Conservation (phyloP, 2,113 vertebrate species). For the Chaetorhynchus papuensis region DNA sequence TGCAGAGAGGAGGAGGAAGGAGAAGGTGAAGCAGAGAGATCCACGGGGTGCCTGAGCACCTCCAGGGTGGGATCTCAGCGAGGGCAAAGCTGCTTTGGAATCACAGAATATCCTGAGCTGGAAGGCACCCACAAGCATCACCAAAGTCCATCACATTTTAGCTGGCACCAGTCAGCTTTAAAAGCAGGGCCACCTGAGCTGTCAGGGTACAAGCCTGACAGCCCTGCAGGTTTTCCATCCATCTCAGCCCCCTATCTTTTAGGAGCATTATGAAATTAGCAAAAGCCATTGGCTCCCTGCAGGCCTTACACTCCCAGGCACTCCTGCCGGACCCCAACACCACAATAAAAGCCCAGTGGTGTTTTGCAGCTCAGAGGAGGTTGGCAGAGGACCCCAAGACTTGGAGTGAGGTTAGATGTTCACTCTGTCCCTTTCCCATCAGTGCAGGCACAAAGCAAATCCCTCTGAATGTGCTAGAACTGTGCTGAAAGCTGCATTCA, state of each 20-base stretch:
- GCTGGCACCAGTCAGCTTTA: rapidly evolving
- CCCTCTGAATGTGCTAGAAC: background rate
- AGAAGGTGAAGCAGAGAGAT: background rate
- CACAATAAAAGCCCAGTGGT: background rate
- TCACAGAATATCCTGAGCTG: background rate
- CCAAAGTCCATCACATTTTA: background rate
- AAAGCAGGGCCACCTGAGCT: background rate
- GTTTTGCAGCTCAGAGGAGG: background rate
- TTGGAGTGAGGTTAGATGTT: background rate
- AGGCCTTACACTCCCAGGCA: background rate
- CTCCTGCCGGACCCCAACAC: background rate
- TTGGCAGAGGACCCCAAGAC: background rate
- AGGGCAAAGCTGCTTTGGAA: background rate
- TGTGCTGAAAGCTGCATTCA: rapidly evolving
- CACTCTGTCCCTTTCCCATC: background rate
- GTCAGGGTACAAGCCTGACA: rapidly evolving
- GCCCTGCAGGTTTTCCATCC: background rate
- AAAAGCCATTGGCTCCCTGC: background rate
- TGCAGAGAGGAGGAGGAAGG: constrained; percentile 2
- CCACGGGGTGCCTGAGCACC: background rate
- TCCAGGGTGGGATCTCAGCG: background rate
- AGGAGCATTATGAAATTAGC: background rate
- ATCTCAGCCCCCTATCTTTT: rapidly evolving
- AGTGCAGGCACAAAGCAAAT: background rate
- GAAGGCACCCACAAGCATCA: background rate